phyloP scores from a whole-genome alignment of 2,888 invertebrate genomes.

The Trachelus troglodyta region DNA sequence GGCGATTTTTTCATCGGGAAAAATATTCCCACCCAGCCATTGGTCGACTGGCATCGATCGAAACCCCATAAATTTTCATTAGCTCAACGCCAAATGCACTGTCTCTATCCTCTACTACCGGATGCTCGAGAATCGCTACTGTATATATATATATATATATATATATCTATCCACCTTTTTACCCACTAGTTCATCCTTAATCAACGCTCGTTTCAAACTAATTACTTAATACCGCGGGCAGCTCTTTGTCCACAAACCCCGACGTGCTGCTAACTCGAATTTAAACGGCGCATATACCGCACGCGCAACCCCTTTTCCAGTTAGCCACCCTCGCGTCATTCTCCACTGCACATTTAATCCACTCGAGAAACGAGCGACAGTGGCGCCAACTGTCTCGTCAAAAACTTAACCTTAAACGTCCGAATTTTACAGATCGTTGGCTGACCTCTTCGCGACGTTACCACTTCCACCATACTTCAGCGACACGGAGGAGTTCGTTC shows the following conservation, averaged over 20 bases:
- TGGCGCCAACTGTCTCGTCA: neutral
- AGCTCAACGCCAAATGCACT: slow-evolving; percentile 25
- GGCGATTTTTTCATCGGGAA: neutral
- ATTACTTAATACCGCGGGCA: slow-evolving; percentile 52
- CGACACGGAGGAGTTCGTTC: neutral
- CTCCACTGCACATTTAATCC: neutral
- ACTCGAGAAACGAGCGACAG: neutral
- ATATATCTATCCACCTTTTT: neutral
- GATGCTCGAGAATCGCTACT: neutral
- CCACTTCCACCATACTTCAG: neutral
- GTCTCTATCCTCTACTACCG: neutral
- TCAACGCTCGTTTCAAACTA: slow-evolving; percentile 53
- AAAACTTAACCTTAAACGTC: neutral
- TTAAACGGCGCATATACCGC: slow-evolving; percentile 40
- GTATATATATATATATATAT: neutral
- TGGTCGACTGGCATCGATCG: slow-evolving; percentile 33
- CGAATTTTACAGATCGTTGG: neutral
- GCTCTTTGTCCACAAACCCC: slow-evolving; percentile 45
- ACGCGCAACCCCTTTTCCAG: neutral
- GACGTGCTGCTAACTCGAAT: slow-evolving; percentile 48
- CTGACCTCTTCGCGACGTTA: too few species aligned
- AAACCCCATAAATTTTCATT: slow-evolving; percentile 31
- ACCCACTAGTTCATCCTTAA: slow-evolving; percentile 31
- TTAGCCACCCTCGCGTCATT: neutral
- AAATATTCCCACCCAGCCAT: slow-evolving; percentile 21